Percentiles rank a stretch among this genome's conserved stretches.
Conservation (phyloP, 2,113 vertebrate species). For the Callipepla californica region DNA sequence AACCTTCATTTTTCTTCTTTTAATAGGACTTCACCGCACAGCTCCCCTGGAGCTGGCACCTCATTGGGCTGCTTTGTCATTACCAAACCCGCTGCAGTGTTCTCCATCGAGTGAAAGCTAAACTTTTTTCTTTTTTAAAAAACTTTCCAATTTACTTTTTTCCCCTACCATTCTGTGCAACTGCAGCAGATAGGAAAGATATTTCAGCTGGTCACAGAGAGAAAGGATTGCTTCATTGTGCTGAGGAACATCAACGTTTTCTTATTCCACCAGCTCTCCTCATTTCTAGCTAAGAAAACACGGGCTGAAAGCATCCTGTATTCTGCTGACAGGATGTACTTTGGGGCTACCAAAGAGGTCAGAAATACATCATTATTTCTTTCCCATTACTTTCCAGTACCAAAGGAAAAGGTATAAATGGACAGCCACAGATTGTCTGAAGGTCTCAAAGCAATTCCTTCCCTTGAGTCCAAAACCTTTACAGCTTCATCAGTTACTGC, state of each 20-base stretch:
- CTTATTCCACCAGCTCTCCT: not conserved
- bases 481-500: not conserved
- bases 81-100: not conserved
- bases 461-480: not conserved
- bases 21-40: not conserved
- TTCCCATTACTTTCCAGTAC: not conserved
- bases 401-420: not conserved
- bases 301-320: not conserved
- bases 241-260: not conserved
- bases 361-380: not conserved
- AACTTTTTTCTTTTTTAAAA: not conserved
- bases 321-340: not conserved
- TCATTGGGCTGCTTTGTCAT: not conserved
- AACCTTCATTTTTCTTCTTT: constrained; percentile 52
- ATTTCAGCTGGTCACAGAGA: not conserved
- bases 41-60: not conserved
- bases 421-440: not conserved
- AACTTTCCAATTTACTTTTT: not conserved
- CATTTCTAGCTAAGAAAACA: not conserved
- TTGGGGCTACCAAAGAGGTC: not conserved
- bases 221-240: not conserved
- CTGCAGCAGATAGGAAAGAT: not conserved
- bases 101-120: not conserved
- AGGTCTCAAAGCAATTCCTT: not conserved
- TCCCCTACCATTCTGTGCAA: not conserved